Evolutionary conservation across 2,113 vertebrate genomes (phyloP), one percentile per base, ranked within the genome.

Genomic region (Conger conger): DNA sequence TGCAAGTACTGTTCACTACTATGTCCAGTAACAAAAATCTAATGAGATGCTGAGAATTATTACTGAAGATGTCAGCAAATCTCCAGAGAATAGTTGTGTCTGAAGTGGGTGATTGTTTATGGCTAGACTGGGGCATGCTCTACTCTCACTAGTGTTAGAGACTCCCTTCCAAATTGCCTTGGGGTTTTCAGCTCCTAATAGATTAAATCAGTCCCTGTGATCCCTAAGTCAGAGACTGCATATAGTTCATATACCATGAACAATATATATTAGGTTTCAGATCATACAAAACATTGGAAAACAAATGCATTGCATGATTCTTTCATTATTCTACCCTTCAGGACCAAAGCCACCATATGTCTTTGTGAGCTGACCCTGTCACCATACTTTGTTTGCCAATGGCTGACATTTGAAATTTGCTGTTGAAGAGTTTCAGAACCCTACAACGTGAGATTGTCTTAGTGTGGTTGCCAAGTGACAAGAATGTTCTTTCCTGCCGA

Each of bases 101-200:
- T 53, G 50, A 40, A 53, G n/a, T 53, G n/a, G 36, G 23, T 79
- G 80, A 33, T 81, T 40, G 85, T 82, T 88, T 82, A 83, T 83
- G 79, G 63, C 85, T 83, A 86, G 86, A 87, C 81, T 76, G 83
- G 76, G 27, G 63, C 80, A 87, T 68, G 77, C 79, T 86, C 27
- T 35, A 37, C 57, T 83, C 80, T 83, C 82, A n/a, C 78, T 83
- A 45, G 60, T 82, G 27, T 79, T 85, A 82, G 73, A 82, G 45
- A 27, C 80, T 85, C 40, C 85, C 87, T 81, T 37, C 18, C 68
- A 60, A 82, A 77, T 80, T 81, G 78, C 83, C 82, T 68, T 5
- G 17, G 38, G 73, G 73, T 50, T 60, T 68, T 82, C 63, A 85
- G 27, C n/a, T 82, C 85, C 27, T 80, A 7, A 53, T 76, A 53